Evolutionary conservation across 2,113 vertebrate genomes (phyloP), one percentile per base, ranked within the genome.

Genomic region (Cavia porcellus): DNA sequence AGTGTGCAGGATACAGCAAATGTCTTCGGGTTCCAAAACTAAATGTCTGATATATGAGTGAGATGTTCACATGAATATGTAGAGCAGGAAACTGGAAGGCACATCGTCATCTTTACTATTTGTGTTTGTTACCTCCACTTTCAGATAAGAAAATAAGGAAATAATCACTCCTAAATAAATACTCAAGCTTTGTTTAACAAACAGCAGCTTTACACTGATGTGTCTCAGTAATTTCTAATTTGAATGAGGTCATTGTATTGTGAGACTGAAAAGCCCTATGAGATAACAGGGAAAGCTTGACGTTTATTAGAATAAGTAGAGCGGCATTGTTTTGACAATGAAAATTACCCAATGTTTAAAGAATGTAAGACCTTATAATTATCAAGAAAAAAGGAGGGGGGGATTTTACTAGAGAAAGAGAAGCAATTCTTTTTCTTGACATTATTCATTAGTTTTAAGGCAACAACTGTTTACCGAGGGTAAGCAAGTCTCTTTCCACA

Each of bases 31-130:
- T 47, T 94, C 30, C 2, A n/a, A 89, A 93, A 92, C 89, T 85
- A 96, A 52, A 24, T 86, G 66, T 62, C 42, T 85, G 50, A 83
- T 83, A 19, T 83, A 9, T 77, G 52, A 11, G 32, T 38, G 24
- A 15, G 1, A 45, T 90, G n/a, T 68, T 94, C 50, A 75, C 19
- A 95, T 95, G 86, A 92, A 85, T 90, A 95, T 90, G 87, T 13
- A 92, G 52, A 95, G 68, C 0, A 38, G n/a, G 28, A 25, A 96
- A 88, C 42, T 24, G 64, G 74, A 90, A 62, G 5, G 7, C 8
- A 38, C 22, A 84, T 57, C 75, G 24, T 35, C 47, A 64, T 57
- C 70, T 3, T 57, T 62, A 32, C 61, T 72, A 80, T 50, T 94
- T 20, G 2, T 32, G 4, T 52, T 92, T 90, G 1, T 72, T 94